phyloP scores from a whole-genome alignment of 2,797 vertebrate genomes.

The Xenopus petersii region DNA sequence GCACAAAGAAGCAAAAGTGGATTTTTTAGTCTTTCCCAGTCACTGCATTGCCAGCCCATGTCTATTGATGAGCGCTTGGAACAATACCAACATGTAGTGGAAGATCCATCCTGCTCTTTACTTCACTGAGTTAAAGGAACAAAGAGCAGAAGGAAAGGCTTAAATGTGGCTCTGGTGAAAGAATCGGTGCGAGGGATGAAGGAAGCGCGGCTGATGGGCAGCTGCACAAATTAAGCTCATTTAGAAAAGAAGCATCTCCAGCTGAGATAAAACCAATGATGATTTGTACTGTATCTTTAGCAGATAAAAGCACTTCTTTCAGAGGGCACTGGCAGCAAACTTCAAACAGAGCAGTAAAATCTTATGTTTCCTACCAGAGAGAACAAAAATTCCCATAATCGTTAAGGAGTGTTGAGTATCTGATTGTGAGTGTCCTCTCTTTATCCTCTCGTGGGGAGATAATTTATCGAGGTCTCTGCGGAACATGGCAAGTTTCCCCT shows the following conservation, averaged over 20 bases:
- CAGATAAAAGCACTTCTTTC: slow-evolving; percentile 88
- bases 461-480: slow-evolving; percentile 59
- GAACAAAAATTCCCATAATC: slow-evolving; percentile 68
- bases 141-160: slow-evolving; percentile 74
- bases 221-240: slow-evolving; percentile 85
- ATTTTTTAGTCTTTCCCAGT: slow-evolving; percentile 75
- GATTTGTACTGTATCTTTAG: slow-evolving; percentile 93
- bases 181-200: slow-evolving; percentile 61
- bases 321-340: slow-evolving; percentile 70
- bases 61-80: slow-evolving; percentile 80
- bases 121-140: slow-evolving; percentile 73
- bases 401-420: slow-evolving; percentile 69
- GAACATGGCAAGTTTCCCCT: slow-evolving; percentile 55
- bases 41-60: slow-evolving; percentile 72
- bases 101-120: slow-evolving; percentile 93
- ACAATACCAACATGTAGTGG: slow-evolving; percentile 87
- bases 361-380: slow-evolving; percentile 62
- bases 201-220: slow-evolving; percentile 77
- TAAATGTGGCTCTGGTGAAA: slow-evolving; percentile 66
- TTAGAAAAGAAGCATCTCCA: slow-evolving; percentile 91
- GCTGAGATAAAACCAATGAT: slow-evolving; percentile 93
- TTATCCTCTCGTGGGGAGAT: slow-evolving; percentile 58
- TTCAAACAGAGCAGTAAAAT: slow-evolving; percentile 67
- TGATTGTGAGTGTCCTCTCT: slow-evolving; percentile 59
- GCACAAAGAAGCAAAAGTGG: slow-evolving; percentile 73